Evolutionary conservation across 2,797 vertebrate genomes (phyloP), one percentile per base, ranked within the genome.

Genomic region (Kryptolebias ocellatus): DNA sequence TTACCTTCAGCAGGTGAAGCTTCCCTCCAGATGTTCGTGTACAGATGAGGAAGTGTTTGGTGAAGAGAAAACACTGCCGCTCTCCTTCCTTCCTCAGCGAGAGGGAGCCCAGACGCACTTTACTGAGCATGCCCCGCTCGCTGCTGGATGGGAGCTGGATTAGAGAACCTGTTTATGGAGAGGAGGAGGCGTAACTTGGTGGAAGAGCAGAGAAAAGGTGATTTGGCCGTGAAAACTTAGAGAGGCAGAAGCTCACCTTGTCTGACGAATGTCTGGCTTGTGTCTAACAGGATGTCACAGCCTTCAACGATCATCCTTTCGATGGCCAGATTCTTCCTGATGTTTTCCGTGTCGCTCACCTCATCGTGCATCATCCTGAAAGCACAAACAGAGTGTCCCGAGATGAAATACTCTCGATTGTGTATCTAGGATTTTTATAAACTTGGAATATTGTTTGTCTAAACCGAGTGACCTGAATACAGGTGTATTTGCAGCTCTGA

Each of bases 271-370:
- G 96, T 98, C 72, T 98, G 97, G 66, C 96, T 98, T 28, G 96
- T 97, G 56, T 98, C 96, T 56, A 98, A 70, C 76, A 98, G 83
- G 73, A 98, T 96, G 90, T 98, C 97, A 57, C 97, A 98, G 62
- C 97, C 97, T 71, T 98, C 96, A 0, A 98, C 96, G 9, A 98
- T 98, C 87, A 95, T 98, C 87, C 96, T 91, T 80, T 98, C 97
- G 31, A 98, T 97, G 80, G 97, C 96, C 42, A 98, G 93, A 70
- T 98, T 98, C 92, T 98, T 98, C 44, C 97, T 86, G 82, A 98
- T 98, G 90, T 98, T 98, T 83, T 98, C 97, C 0, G 97, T 98
- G 91, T 98, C 96, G 0, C 97, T 98, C 64, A 98, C 96, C 87
- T 98, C 97, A 28, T 98, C 96, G 0, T 98, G 97, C 96, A 98